Evolutionary conservation across 1,140 invertebrate species (phyloP).

Genomic region (Ptiloglossa arizonensis): DNA sequence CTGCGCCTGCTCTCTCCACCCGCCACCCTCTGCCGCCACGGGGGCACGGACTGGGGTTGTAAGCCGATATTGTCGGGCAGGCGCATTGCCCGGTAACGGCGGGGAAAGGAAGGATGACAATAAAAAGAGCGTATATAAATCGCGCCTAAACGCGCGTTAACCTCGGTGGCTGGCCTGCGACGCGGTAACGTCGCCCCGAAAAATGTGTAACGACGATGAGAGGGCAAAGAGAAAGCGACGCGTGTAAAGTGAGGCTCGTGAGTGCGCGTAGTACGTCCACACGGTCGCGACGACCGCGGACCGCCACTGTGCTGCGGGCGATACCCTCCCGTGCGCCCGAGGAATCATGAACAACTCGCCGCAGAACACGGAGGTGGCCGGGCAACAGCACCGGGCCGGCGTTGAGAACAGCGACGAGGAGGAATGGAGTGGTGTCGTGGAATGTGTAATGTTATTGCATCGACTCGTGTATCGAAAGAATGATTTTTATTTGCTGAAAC

Average conservation of each 20-base stretch:
- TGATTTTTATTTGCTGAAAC: constrained; percentile 56
- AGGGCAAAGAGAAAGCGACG: constrained; percentile 7
- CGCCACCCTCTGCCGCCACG: constrained; percentile 38
- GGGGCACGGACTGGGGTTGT: constrained; percentile 48
- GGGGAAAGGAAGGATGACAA: constrained; percentile 38
- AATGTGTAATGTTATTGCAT: constrained; percentile 76
- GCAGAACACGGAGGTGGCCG: constrained; percentile 69
- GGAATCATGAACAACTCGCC: constrained; percentile 74
- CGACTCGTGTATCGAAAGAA: constrained; percentile 55
- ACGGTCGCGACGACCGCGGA: neutral
- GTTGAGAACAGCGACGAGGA: constrained; percentile 79
- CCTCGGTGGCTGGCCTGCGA: constrained; percentile 41
- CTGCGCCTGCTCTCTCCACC: constrained; percentile 33
- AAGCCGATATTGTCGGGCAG: constrained; percentile 68
- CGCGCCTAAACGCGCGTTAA: constrained; percentile 62
- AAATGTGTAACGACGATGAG: constrained; percentile 24
- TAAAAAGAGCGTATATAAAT: constrained; percentile 42
- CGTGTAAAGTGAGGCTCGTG: constrained; percentile 1
- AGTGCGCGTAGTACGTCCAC: neutral
- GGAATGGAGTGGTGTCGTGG: constrained; percentile 79
- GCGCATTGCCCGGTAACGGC: constrained; percentile 52
- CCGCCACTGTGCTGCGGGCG: neutral
- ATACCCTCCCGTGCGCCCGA: neutral
- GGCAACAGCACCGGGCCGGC: constrained; percentile 61
- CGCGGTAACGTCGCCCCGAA: neutral